Base-by-base conservation (phyloP, 2,797 vertebrate species). In the Muscicapa comitata region DNA sequence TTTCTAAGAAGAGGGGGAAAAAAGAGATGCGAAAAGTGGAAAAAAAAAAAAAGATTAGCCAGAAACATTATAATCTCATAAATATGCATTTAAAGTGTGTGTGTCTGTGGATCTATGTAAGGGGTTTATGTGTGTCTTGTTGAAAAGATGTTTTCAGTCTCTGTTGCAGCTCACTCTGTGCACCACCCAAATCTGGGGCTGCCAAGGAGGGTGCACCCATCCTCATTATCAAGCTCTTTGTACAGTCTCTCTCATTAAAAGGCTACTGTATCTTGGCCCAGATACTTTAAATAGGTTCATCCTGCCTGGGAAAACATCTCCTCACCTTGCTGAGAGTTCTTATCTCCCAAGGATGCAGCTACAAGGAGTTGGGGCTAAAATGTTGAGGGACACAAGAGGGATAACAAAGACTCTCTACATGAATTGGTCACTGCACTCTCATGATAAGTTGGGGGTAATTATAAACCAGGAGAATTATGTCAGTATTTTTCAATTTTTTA, bases 31-130 rank as follows among this genome's bases (percentile, higher is more conserved):
- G 1, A 1, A 54, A 93, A 88, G 83, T 55, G 35, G 4, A 2
- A 2, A 35, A 13, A 10, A 1, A 11, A 6, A 26, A 9, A 38
- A 86, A 81, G 42, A 95, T 90, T 73, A 89, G 19, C 66, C 74
- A 72, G 77, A 90, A 95, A 86, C 47, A 83, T 88, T 74, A 89
- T 92, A 88, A 92, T 93, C 81, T 93, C 86, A 83, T 93, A 90
- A 94, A 96, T 93, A 93, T 78, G 73, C 81, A 93, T 94, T 95
- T 84, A 53, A 92, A 96, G 38, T 67, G 80, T 78, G 42, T 93
- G 24, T 87, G 70, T 73, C 25, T 90, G 42, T 71, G 70, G 86
- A 85, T 94, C 79, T 92, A 7, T 42, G 63, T 58, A 67, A 86
- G 58, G 71, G 48, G 85, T 94, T 95, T 95, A 80, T 86, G 59